These are phyloP conservation scores for Pogonognathellus flavescens DNA, from an alignment of 1,140 invertebrate species.

Conservation along the genomic window DNA sequence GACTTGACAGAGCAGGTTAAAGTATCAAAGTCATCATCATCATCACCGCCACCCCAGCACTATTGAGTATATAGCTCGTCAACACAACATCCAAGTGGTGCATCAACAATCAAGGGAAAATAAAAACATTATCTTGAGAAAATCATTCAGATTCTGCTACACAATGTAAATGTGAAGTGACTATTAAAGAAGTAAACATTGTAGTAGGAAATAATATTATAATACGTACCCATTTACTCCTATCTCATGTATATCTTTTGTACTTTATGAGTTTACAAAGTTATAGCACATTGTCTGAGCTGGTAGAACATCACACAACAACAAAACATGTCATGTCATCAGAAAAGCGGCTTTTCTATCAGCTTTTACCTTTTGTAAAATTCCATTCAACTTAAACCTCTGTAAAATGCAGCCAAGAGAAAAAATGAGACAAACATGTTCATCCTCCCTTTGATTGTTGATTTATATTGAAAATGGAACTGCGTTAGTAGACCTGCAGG, in stretches of 20 bases:
- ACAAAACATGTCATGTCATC: constrained; percentile 39
- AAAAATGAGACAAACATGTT: constrained; percentile 7
- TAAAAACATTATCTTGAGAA: constrained; percentile 14
- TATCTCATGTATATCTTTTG: neutral
- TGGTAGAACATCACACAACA: constrained; percentile 19
- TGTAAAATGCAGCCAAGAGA: neutral
- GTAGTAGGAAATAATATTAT: neutral
- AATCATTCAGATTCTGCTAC: neutral
- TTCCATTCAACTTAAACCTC: constrained; percentile 40
- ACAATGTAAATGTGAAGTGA: constrained; percentile 1
- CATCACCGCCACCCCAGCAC: neutral
- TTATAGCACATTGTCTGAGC: neutral
- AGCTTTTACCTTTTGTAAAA: constrained; percentile 37
- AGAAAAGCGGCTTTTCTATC: constrained; percentile 44
- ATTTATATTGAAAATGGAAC: neutral
- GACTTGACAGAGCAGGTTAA: constrained; percentile 30
- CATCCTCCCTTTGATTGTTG: neutral
- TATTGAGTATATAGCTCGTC: neutral
- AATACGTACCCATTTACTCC: too few relatives aligned
- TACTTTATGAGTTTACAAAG: neutral
- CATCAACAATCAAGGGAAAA: constrained; percentile 6
- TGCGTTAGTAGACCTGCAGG: too few relatives aligned
- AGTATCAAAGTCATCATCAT: constrained; percentile 40
- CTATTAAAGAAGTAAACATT: neutral
- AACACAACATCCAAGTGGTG: neutral